Percentiles rank a stretch among this genome's conserved stretches.
Evolutionary conservation across 2,888 invertebrate species (phyloP).

Genomic region (Enchytraeus crypticus): DNA sequence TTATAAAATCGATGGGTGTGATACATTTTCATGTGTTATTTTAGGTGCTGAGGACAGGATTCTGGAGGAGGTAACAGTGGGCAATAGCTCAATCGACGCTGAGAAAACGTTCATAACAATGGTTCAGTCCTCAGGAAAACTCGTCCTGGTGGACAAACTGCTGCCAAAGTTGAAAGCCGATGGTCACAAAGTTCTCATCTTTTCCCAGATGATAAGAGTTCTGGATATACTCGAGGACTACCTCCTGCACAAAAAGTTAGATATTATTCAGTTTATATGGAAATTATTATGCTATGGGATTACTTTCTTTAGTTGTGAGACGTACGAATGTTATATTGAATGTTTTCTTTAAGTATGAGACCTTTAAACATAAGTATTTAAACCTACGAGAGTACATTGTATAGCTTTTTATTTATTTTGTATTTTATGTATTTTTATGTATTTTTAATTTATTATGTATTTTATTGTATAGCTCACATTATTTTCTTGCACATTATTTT

Average conservation of each 20-base stretch:
- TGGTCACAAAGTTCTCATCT: constrained; percentile 92
- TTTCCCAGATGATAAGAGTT: constrained; percentile 93
- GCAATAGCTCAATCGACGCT: not conserved
- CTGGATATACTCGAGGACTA: constrained; percentile 97
- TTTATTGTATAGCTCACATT: no score
- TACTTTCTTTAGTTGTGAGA: no score
- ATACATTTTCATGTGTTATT: no score
- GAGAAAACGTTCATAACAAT: constrained; percentile 55
- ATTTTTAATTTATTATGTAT: no score
- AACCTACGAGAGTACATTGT: no score
- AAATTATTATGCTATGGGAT: no score
- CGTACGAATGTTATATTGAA: no score
- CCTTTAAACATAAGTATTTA: no score
- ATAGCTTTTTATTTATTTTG: not conserved
- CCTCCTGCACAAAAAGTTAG: constrained; percentile 70
- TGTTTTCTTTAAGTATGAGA: no score
- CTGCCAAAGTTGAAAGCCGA: constrained; percentile 88
- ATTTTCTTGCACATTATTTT: no score
- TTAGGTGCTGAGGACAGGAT: constrained; percentile 30
- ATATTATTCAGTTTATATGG: no score
- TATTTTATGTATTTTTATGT: not conserved
- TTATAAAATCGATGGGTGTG: no score
- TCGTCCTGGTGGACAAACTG: constrained; percentile 95
- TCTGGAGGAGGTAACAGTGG: constrained; percentile 19
- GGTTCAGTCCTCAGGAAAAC: constrained; percentile 92